Evolutionary conservation across 2,797 vertebrate genomes (phyloP), one percentile per base, ranked within the genome.

Genomic region (Syngnathus acus): DNA sequence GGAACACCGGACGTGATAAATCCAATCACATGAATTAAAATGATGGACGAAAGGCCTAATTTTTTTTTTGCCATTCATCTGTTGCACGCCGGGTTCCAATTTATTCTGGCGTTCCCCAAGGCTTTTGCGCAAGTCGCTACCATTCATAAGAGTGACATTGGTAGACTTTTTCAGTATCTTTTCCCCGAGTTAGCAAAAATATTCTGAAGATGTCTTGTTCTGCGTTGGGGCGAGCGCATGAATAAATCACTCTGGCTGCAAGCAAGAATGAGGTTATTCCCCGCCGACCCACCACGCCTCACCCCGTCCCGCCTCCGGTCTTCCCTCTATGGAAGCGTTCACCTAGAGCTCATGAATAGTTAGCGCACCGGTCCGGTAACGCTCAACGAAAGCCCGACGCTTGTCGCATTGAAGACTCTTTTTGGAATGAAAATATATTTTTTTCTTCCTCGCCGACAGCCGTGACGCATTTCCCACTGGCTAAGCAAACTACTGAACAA

Each of bases 181-280:
- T 10, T 10, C 53, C 1, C 53, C 5, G 9, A 13, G n/a, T 42
- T 10, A 21, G 4, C 32, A 40, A 4, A 42, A 60, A 60, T 39
- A 60, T 40, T 60, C 17, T 19, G 37, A 40, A 60, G 42, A 42
- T 42, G 59, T 61, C 59, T 42, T 61, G 38, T 61, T 61, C 42
- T 39, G 11, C n/a, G 59, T 61, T 23, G n/a, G n/a, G 39, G 11
- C 39, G n/a, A 57, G 51, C 50, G n/a, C 70, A 75, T 66, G 59
- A 69, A 68, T 78, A 69, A 72, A 78, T 73, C 42, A 71, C 53
- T 64, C 66, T 64, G 45, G 51, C 66, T 11, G 58, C 57, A 32
- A 61, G 55, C 57, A 39, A 55, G 19, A 51, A 51, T 51, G n/a
- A 51, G n/a, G 50, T 51, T n/a, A 51, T 51, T 51, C 48, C 17